Conservation (phyloP, 2,888 invertebrate genomes). For the Hyles lineata region DNA sequence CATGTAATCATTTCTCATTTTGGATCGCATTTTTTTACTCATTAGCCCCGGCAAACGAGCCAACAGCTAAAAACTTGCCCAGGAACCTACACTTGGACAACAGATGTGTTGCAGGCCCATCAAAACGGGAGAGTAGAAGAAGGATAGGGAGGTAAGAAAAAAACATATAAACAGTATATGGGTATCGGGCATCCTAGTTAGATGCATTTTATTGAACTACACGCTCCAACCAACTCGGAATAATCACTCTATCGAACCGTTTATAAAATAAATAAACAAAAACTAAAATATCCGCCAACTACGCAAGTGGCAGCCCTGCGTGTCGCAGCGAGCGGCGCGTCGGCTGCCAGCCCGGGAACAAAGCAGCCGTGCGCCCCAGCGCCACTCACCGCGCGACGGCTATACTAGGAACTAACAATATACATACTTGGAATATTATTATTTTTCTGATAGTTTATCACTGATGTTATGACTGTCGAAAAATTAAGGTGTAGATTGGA, state of each 20-base stretch:
- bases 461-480: background rate
- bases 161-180: too few relatives aligned
- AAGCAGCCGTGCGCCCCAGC: conserved; percentile 76
- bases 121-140: too few relatives aligned
- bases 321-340: conserved; percentile 60
- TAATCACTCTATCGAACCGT: background rate
- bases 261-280: background rate
- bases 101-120: too few relatives aligned
- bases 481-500: too few relatives aligned
- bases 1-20: too few relatives aligned
- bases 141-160: too few relatives aligned
- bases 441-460: conserved; percentile 26
- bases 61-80: too few relatives aligned
- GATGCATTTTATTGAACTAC: too few relatives aligned
- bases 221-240: background rate
- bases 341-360: conserved; percentile 77
- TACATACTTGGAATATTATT: conserved; percentile 54
- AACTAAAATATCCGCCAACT: conserved; percentile 12
- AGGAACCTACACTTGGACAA: too few relatives aligned
- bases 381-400: conserved; percentile 68
- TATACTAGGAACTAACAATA: conserved; percentile 40
- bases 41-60: too few relatives aligned
- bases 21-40: too few relatives aligned
- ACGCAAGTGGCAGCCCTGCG: conserved; percentile 58
- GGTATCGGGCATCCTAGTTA: too few relatives aligned